Evolutionary conservation across 2,113 vertebrate species (phyloP).

Genomic region (Daubentonia madagascariensis): DNA sequence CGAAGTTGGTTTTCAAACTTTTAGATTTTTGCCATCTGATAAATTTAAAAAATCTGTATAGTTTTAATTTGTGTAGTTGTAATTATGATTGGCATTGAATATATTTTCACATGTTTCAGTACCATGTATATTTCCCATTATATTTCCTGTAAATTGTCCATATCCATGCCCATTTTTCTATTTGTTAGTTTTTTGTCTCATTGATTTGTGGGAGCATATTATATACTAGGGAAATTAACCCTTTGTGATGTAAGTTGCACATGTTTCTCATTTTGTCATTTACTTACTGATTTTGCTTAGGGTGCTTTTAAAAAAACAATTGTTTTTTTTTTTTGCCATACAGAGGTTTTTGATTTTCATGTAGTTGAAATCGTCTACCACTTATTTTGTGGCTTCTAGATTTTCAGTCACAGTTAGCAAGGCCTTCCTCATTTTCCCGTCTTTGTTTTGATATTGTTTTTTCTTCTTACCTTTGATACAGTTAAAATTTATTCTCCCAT

Average conservation of each 20-base stretch:
- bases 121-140: not conserved
- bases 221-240: not conserved
- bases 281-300: not conserved
- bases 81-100: not conserved
- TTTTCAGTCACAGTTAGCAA: not conserved
- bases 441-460: not conserved
- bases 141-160: not conserved
- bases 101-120: not conserved
- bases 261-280: not conserved
- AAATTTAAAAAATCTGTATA: not conserved
- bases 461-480: not conserved
- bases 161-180: not conserved
- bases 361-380: not conserved
- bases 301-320: not conserved
- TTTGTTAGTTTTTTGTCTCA: not conserved
- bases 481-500: not conserved
- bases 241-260: not conserved
- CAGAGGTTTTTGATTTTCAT: not conserved
- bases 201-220: not conserved
- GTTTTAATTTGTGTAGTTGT: not conserved
- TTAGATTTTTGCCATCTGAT: not conserved
- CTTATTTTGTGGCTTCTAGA: not conserved
- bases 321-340: not conserved
- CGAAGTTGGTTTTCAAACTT: not conserved
- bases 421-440: not conserved